Conservation (phyloP, 2,113 vertebrate genomes). For the Dolichotis patagonum region DNA sequence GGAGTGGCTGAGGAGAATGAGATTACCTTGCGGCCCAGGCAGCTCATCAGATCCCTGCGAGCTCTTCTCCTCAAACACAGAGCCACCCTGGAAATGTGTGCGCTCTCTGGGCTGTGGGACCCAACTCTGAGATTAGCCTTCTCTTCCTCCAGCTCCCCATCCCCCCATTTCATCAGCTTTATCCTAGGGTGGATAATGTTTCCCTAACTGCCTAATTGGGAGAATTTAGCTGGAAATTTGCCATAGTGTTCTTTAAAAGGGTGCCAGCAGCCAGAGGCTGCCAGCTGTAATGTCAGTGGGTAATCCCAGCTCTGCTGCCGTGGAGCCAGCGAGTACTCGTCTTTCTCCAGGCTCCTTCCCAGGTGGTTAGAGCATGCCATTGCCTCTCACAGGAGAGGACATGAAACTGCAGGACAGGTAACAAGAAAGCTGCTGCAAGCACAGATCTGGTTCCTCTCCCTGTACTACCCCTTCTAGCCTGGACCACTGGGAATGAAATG, state of each 20-base stretch:
- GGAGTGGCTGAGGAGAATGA: neutral
- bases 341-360: slow-evolving; percentile 62
- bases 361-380: slow-evolving; percentile 59
- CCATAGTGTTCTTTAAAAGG: slow-evolving; percentile 50
- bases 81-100: neutral
- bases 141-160: neutral
- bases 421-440: neutral
- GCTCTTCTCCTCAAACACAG: neutral
- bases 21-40: neutral
- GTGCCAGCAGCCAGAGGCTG: slow-evolving; percentile 73
- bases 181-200: slow-evolving; percentile 79
- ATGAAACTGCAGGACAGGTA: neutral
- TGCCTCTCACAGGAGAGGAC: slow-evolving; percentile 47
- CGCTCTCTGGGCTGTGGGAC: neutral
- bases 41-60: neutral
- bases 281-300: slow-evolving; percentile 71
- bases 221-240: slow-evolving; percentile 77
- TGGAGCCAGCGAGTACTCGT: neutral
- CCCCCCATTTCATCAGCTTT: slow-evolving; percentile 55
- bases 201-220: slow-evolving; percentile 71
- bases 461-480: accelerated
- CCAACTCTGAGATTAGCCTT: neutral
- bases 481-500: no score
- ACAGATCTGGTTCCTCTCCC: neutral
- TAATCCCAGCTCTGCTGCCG: slow-evolving; percentile 59